Conservation (phyloP, 1,140 invertebrate genomes). For the Orchesella cincta region DNA sequence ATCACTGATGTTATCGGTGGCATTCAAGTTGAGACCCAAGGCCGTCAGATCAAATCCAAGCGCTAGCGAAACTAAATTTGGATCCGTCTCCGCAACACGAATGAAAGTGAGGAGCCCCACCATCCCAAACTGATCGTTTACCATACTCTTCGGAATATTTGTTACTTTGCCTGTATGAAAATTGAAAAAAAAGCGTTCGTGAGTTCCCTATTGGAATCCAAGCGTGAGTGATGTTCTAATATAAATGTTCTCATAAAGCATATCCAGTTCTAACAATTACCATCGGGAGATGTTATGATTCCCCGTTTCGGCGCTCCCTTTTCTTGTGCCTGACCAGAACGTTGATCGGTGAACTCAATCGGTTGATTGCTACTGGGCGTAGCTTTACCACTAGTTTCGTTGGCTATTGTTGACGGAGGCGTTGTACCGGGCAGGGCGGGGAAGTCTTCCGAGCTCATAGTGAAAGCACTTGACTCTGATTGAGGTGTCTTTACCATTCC, state of each 20-base stretch:
- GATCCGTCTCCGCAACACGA: slow-evolving; percentile 93
- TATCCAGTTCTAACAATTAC: slow-evolving; percentile 58
- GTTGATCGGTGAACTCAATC: slow-evolving; percentile 1
- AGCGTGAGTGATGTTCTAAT: not conserved
- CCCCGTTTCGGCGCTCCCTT: slow-evolving; percentile 66
- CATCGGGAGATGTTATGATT: slow-evolving; percentile 91
- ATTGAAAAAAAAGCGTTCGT: not conserved
- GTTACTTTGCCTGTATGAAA: slow-evolving; percentile 77
- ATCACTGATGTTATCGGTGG: slow-evolving; percentile 89
- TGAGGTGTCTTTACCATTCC: slow-evolving; percentile 94
- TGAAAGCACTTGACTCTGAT: slow-evolving; percentile 89
- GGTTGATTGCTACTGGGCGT: slow-evolving; percentile 34
- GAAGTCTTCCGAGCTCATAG: slow-evolving; percentile 98
- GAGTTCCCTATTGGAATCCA: too few species aligned
- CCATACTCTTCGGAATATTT: slow-evolving; percentile 97
- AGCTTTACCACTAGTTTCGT: slow-evolving; percentile 41
- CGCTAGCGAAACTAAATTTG: slow-evolving; percentile 90
- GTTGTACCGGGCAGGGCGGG: slow-evolving; percentile 81
- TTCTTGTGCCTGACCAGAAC: slow-evolving; percentile 28
- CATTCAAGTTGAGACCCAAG: slow-evolving; percentile 95
- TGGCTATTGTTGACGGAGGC: slow-evolving; percentile 52
- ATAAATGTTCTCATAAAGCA: not conserved
- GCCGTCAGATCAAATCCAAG: slow-evolving; percentile 96
- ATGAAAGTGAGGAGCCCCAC: slow-evolving; percentile 97
- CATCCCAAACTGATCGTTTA: slow-evolving; percentile 99